Percentiles rank a stretch among this genome's conserved stretches.
These are phyloP conservation scores for Coptodon rendalli DNA, from an alignment of 2,113 vertebrate species.

Conservation along the genomic window DNA sequence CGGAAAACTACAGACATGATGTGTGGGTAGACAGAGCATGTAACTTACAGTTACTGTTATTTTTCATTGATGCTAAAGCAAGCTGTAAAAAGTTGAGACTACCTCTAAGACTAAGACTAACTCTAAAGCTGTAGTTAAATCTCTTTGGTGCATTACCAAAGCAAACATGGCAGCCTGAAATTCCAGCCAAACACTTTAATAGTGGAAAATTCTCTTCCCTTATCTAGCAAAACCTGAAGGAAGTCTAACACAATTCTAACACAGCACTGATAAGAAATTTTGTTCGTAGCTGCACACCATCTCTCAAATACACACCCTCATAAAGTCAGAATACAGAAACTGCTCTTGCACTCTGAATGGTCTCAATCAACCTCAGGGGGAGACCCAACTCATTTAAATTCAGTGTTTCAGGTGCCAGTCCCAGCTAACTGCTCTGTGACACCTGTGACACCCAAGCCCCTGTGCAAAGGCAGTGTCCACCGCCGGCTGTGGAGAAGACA, in stretches of 20 bases:
- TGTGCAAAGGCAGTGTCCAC: neutral
- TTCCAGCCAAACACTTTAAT: neutral
- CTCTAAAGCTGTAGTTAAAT: neutral
- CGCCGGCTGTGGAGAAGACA: neutral
- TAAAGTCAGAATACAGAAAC: neutral
- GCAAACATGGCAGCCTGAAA: neutral
- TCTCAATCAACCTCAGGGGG: neutral
- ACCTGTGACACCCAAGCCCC: neutral
- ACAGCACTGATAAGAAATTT: neutral
- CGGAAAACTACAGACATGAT: neutral
- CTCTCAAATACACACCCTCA: neutral
- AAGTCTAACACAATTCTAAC: neutral
- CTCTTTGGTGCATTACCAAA: neutral
- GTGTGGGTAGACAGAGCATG: neutral
- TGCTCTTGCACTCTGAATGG: neutral
- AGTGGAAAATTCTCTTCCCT: neutral
- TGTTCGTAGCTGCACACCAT: neutral
- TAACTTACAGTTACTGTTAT: neutral
- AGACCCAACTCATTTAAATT: neutral
- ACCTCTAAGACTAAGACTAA: neutral
- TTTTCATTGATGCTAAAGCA: neutral
- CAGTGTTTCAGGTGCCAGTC: neutral
- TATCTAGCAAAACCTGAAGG: neutral
- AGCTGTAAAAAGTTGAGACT: neutral
- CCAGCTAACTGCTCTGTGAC: neutral